phyloP scores from a whole-genome alignment of 2,888 invertebrate species.

The Mesochorus sp. region DNA sequence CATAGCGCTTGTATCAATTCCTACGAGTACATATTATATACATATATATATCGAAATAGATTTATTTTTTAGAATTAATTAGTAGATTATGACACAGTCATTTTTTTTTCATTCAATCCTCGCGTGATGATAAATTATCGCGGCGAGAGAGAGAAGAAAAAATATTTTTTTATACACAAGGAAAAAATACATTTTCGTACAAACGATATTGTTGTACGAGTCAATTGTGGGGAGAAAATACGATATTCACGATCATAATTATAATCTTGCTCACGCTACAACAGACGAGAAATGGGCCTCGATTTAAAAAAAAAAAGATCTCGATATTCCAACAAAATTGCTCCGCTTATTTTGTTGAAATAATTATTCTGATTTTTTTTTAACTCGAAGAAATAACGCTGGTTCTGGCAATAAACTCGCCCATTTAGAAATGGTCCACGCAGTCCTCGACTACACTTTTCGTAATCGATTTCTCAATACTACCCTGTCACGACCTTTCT shows the following conservation, averaged over 20 bases:
- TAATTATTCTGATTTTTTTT: neutral
- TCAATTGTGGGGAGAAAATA: too few relatives aligned
- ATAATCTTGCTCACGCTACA: neutral
- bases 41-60: conserved; percentile 40
- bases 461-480: conserved; percentile 39
- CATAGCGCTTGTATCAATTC: conserved; percentile 60
- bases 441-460: conserved; percentile 73
- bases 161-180: neutral
- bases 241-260: neutral
- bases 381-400: neutral
- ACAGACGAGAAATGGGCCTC: neutral
- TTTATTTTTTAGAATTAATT: conserved; percentile 37
- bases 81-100: conserved; percentile 47
- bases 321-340: too few relatives aligned
- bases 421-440: conserved; percentile 78
- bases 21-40: too few relatives aligned
- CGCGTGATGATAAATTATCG: too few relatives aligned
- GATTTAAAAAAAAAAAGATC: neutral
- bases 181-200: neutral
- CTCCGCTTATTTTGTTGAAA: neutral
- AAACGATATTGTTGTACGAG: too few relatives aligned
- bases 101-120: too few relatives aligned
- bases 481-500: conserved; percentile 58
- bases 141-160: too few relatives aligned
- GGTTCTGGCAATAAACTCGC: neutral